Evolutionary conservation across 64 coral and sea anemone genomes (phyloP).

Genomic region (Porites lutea): DNA sequence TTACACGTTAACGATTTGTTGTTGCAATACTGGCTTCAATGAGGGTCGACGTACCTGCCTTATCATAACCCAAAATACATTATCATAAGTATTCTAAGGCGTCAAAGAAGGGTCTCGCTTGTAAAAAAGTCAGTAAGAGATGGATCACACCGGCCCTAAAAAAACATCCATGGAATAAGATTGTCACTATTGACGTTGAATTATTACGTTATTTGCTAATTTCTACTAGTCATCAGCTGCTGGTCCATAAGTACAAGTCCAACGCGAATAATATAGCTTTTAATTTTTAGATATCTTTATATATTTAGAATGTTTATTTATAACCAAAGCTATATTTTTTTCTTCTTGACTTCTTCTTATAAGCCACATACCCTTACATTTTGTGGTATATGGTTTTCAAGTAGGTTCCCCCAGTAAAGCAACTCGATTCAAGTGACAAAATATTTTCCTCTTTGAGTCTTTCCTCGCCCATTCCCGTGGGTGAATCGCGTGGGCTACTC

Average conservation of each 20-base stretch:
- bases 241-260: background rate
- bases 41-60: background rate
- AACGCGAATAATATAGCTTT: background rate
- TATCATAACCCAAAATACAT: background rate
- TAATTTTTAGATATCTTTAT: background rate
- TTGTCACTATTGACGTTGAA: background rate
- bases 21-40: background rate
- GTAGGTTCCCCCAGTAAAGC: background rate
- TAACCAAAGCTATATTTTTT: constrained; percentile 32
- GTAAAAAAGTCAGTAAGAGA: too few species aligned
- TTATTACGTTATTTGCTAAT: background rate
- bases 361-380: background rate
- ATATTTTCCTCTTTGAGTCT: background rate
- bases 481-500: background rate
- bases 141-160: too few species aligned
- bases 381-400: background rate
- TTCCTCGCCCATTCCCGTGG: too few species aligned
- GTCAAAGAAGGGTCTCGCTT: too few species aligned
- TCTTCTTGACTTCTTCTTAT: background rate
- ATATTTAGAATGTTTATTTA: constrained; percentile 33
- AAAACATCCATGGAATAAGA: background rate
- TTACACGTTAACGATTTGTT: background rate
- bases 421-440: background rate
- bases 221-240: too few species aligned
- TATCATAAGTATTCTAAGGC: too few species aligned